Percentiles rank a stretch among this genome's conserved stretches.
Evolutionary conservation across 2,113 vertebrate species (phyloP).

Genomic region (Proteles cristata): DNA sequence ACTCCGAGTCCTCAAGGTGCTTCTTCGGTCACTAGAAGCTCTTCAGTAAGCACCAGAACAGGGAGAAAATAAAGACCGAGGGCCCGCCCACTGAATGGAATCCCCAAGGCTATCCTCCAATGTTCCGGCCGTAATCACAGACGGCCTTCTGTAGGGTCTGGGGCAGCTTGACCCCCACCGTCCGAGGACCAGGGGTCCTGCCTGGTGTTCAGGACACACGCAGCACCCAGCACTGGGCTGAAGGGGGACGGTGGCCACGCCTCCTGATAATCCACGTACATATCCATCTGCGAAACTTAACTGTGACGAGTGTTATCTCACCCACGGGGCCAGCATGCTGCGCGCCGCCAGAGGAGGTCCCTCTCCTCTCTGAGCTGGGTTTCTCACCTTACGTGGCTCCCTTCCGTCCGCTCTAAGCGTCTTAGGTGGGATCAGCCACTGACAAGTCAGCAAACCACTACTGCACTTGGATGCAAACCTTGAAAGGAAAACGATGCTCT

Average conservation of each 20-base stretch:
- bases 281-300: rapidly evolving
- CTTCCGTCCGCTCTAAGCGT: rapidly evolving
- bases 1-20: background rate
- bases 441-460: background rate
- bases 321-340: rapidly evolving
- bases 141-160: background rate
- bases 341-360: background rate
- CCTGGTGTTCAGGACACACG: background rate
- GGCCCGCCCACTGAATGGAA: background rate
- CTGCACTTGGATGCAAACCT: background rate
- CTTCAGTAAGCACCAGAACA: rapidly evolving
- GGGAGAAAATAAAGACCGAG: background rate
- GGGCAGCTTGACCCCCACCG: background rate
- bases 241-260: rapidly evolving
- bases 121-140: background rate
- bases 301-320: rapidly evolving
- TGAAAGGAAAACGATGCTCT: background rate
- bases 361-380: background rate
- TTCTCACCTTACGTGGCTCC: background rate
- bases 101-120: background rate
- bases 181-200: rapidly evolving
- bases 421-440: background rate
- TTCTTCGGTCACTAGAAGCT: background rate
- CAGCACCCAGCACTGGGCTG: too few species aligned
- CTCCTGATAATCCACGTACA: rapidly evolving